Conservation (phyloP, 2,113 vertebrate genomes). For the Conger conger region DNA sequence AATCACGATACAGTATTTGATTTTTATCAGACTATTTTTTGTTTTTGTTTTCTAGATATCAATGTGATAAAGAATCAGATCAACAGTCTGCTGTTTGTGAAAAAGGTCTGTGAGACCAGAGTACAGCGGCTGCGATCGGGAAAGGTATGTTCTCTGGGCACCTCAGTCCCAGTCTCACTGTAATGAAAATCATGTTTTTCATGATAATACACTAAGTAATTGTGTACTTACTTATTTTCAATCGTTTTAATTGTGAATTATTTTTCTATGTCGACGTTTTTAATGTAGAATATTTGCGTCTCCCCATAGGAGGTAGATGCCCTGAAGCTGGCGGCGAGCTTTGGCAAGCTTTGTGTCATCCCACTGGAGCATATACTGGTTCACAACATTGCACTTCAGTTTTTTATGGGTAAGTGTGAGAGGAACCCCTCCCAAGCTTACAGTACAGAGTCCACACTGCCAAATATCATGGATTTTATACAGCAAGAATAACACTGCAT, state of each 20-base stretch:
- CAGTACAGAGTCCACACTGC: not conserved
- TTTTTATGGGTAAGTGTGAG: conserved; percentile 92
- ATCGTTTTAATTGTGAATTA: no score
- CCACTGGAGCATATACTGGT: conserved; percentile 95
- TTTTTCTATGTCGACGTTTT: not conserved
- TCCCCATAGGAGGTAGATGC: conserved; percentile 88
- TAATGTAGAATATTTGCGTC: not conserved
- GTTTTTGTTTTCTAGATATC: conserved; percentile 77
- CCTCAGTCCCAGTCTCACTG: not conserved
- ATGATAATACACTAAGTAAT: not conserved
- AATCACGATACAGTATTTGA: not conserved
- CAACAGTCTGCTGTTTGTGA: conserved; percentile 98
- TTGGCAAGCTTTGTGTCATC: conserved; percentile 97
- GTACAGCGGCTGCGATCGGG: conserved; percentile 96
- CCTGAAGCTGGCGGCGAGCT: conserved; percentile 94
- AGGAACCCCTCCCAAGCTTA: conserved; percentile 7
- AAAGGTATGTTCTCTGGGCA: conserved; percentile 78
- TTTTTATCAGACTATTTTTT: not conserved
- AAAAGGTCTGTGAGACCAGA: conserved; percentile 98
- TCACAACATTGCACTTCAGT: conserved; percentile 98
- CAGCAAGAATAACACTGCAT: not conserved
- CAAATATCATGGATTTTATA: not conserved
- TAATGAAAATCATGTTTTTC: not conserved
- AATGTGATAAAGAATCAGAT: conserved; percentile 99
- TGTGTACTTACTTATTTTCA: no score